Conservation (phyloP, 2,888 invertebrate genomes). For the Polylopha cassiicola region DNA sequence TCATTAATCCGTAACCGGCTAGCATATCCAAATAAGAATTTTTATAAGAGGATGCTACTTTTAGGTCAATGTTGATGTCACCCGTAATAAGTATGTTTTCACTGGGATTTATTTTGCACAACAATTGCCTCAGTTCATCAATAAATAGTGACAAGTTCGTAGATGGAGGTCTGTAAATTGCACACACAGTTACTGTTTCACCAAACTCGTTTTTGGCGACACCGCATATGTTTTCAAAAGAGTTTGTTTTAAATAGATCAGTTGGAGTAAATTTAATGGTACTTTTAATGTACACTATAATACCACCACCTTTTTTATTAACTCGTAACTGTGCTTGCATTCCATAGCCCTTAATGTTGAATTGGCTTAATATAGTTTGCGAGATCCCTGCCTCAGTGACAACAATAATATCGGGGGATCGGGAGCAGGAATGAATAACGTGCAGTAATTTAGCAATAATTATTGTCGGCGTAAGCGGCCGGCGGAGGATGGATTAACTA, state of each 20-base stretch:
- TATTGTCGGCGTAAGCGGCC: no score
- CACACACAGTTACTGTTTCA: conserved; percentile 8
- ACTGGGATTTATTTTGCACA: conserved; percentile 4
- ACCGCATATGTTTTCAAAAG: no score
- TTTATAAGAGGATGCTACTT: background rate
- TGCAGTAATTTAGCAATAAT: no score
- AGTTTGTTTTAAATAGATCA: background rate
- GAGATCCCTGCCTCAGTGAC: conserved; percentile 4
- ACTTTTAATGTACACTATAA: conserved; percentile 16
- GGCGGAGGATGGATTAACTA: no score
- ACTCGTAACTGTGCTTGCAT: conserved; percentile 19
- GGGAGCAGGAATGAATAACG: conserved; percentile 20
- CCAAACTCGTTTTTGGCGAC: no score
- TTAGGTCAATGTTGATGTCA: conserved; percentile 17
- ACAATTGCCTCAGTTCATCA: conserved; percentile 14
- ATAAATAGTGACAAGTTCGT: conserved; percentile 19
- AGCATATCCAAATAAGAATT: background rate
- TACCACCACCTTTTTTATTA: conserved; percentile 18
- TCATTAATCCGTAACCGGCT: conserved; percentile 1
- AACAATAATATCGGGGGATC: conserved; percentile 20
- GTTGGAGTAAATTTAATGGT: conserved; percentile 13
- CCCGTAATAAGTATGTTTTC: conserved; percentile 11
- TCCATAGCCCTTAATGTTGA: conserved; percentile 10
- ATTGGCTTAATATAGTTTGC: conserved; percentile 8
- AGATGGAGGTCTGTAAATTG: conserved; percentile 22